Conservation (phyloP, 2,888 invertebrate genomes). For the Byasa hedistus region DNA sequence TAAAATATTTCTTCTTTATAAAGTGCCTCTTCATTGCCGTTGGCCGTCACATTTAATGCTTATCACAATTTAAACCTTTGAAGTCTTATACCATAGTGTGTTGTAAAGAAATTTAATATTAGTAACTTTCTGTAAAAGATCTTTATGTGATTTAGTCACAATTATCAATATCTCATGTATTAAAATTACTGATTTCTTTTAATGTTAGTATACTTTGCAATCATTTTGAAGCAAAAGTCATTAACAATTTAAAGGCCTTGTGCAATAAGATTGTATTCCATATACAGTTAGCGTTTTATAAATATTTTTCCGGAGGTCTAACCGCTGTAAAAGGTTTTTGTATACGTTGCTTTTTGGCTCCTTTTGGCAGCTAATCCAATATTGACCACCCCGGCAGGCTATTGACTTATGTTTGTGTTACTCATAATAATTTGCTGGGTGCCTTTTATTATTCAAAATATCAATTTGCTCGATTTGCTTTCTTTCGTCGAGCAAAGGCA, state of each 20-base stretch:
- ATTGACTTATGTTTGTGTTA: conserved; percentile 79
- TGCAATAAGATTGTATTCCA: conserved; percentile 46
- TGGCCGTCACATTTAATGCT: no score
- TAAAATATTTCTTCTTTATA: neutral
- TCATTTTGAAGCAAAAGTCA: no score
- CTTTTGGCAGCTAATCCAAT: conserved; percentile 79
- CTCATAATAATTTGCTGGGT: conserved; percentile 74
- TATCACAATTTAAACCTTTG: no score
- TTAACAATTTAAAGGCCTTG: neutral
- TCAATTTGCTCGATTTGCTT: conserved; percentile 71
- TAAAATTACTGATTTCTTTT: neutral
- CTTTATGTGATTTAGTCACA: no score
- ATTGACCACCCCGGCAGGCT: conserved; percentile 77
- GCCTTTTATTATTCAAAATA: conserved; percentile 80
- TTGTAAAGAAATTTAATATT: no score
- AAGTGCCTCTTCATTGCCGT: no score
- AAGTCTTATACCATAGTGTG: no score
- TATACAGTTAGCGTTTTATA: conserved; percentile 59
- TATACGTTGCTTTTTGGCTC: conserved; percentile 80
- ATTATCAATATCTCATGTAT: neutral
- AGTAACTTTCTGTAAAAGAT: no score
- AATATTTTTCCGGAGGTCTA: conserved; percentile 74
- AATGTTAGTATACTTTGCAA: neutral
- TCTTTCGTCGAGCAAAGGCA: conserved; percentile 55
- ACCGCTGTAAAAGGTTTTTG: conserved; percentile 80